Evolutionary conservation across 2,113 vertebrate genomes (phyloP).

Genomic region (Cairina moschata): DNA sequence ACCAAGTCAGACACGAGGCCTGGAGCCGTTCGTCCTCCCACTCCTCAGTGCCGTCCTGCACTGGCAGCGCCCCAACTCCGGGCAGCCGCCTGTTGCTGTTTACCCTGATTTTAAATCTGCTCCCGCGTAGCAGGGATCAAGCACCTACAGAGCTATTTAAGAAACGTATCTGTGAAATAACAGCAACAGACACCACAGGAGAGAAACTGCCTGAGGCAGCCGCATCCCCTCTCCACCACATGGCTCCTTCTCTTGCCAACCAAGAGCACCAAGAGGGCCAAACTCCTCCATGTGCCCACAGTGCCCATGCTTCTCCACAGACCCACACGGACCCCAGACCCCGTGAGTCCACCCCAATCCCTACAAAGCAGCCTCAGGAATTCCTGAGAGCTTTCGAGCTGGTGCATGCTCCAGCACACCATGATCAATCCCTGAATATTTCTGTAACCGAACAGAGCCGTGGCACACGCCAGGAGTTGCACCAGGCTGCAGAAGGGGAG

Average conservation of each 20-base stretch:
- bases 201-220: neutral
- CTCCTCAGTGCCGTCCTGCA: accelerated
- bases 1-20: neutral
- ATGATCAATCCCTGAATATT: neutral
- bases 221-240: too few relatives aligned
- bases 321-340: neutral
- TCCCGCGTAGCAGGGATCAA: accelerated
- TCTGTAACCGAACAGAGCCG: neutral
- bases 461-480: neutral
- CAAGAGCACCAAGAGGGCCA: accelerated
- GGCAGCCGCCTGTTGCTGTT: neutral
- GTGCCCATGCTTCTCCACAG: accelerated
- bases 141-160: neutral
- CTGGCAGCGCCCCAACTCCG: accelerated
- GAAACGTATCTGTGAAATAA: accelerated
- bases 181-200: neutral
- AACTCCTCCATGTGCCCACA: neutral
- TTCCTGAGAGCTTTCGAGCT: accelerated
- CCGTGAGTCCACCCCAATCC: accelerated
- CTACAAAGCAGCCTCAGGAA: neutral
- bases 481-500: accelerated
- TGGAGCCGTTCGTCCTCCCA: neutral
- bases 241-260: neutral
- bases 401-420: accelerated
- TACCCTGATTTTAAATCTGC: neutral